These are phyloP conservation scores for Platyrinchus mystaceus DNA, from an alignment of 2,797 vertebrate genomes.

Conservation along the genomic window DNA sequence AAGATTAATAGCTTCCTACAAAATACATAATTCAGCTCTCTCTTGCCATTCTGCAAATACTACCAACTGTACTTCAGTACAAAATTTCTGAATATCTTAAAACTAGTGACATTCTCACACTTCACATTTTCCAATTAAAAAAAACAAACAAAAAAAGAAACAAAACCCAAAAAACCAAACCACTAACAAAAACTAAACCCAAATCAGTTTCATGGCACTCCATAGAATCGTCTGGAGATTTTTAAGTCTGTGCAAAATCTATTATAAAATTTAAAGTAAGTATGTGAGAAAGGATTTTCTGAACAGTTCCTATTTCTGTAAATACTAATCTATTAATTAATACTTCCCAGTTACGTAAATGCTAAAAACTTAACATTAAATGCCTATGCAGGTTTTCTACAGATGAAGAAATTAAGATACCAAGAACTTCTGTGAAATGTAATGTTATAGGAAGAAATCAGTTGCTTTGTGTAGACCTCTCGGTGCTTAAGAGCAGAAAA, in stretches of 20 bases:
- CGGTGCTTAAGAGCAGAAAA: not conserved
- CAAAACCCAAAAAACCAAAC: too few species aligned
- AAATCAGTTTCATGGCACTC: not conserved
- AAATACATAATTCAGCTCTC: constrained; percentile 25
- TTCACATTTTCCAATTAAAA: not conserved
- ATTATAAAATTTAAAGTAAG: not conserved
- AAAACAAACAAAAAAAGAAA: too few species aligned
- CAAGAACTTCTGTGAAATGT: not conserved
- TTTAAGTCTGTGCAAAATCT: not conserved
- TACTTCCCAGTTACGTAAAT: not conserved
- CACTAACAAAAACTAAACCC: not conserved
- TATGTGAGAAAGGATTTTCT: not conserved
- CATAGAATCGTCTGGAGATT: not conserved
- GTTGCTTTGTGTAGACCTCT: not conserved
- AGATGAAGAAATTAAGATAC: not conserved
- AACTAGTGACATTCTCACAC: not conserved
- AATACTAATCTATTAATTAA: not conserved
- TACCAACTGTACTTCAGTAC: not conserved
- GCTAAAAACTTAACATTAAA: not conserved
- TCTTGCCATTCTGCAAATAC: not conserved
- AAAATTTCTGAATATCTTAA: not conserved
- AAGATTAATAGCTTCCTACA: constrained; percentile 22
- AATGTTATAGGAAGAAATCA: not conserved
- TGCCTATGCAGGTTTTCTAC: not conserved
- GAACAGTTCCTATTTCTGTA: not conserved